These are phyloP conservation scores for Meloidogyne hapla DNA, from an alignment of 1,140 invertebrate genomes.

Conservation along the genomic window DNA sequence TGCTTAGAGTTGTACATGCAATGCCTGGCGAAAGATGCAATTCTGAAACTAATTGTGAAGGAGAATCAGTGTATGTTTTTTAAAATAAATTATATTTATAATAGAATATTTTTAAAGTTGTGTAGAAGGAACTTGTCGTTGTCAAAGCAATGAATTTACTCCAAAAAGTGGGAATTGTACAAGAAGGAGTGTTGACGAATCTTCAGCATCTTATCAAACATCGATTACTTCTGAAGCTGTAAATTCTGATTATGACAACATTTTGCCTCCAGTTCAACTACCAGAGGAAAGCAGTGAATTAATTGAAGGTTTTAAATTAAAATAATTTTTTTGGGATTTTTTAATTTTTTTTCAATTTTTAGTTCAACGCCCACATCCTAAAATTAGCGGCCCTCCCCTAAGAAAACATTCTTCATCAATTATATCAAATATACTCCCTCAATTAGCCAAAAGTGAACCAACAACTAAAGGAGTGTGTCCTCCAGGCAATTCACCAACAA, in stretches of 20 bases:
- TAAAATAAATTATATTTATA: background rate
- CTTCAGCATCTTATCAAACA: background rate
- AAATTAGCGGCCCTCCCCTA: conserved; percentile 41
- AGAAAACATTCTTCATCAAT: conserved; percentile 40
- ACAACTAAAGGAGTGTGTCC: conserved; percentile 51
- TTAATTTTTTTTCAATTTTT: too few relatives aligned
- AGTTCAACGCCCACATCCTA: conserved; percentile 7
- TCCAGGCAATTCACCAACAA: conserved; percentile 56
- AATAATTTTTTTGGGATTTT: background rate
- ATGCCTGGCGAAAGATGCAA: conserved; percentile 51
- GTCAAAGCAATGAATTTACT: conserved; percentile 45
- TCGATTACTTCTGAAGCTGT: background rate
- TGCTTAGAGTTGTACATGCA: conserved; percentile 23
- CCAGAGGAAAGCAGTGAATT: background rate
- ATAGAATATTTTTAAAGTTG: conserved; percentile 40
- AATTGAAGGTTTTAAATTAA: background rate
- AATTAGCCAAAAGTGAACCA: conserved; percentile 10
- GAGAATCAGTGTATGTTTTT: conserved; percentile 44
- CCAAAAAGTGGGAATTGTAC: conserved; percentile 49
- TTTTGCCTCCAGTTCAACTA: background rate
- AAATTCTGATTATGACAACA: background rate
- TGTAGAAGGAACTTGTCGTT: conserved; percentile 48
- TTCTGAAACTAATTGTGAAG: conserved; percentile 43
- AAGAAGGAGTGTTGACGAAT: background rate
- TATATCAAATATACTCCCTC: background rate